These are phyloP conservation scores for Caretta caretta DNA, from an alignment of 2,113 vertebrate genomes.

Conservation along the genomic window DNA sequence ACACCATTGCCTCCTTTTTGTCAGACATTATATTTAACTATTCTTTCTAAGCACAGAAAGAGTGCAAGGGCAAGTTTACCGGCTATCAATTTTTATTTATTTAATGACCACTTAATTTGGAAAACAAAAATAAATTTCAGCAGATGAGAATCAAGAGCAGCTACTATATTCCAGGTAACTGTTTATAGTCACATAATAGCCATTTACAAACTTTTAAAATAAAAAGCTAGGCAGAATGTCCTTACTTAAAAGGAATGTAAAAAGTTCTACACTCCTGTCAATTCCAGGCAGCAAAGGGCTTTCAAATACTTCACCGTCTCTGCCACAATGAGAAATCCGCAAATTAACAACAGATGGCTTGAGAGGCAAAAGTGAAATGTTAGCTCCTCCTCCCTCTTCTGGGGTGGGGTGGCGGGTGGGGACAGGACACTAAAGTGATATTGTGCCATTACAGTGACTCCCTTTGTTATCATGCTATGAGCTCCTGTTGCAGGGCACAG, in stretches of 20 bases:
- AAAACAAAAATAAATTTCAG: not conserved
- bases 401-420: no score
- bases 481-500: not conserved
- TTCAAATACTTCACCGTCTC: not conserved
- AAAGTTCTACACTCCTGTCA: not conserved
- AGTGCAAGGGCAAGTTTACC: not conserved
- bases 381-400: not conserved
- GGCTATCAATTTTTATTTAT: slow-evolving; percentile 4
- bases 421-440: not conserved
- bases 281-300: not conserved
- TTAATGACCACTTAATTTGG: not conserved
- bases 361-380: not conserved
- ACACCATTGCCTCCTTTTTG: not conserved
- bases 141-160: not conserved
- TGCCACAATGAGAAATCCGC: not conserved
- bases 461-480: not conserved
- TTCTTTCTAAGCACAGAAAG: not conserved
- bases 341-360: not conserved
- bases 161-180: not conserved
- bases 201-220: not conserved
- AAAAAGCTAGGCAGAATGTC: not conserved
- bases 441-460: not conserved
- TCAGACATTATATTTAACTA: not conserved
- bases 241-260: not conserved
- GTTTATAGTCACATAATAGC: not conserved